Conservation (phyloP, 1,140 invertebrate genomes). For the Plectrocnemia conspersa region DNA sequence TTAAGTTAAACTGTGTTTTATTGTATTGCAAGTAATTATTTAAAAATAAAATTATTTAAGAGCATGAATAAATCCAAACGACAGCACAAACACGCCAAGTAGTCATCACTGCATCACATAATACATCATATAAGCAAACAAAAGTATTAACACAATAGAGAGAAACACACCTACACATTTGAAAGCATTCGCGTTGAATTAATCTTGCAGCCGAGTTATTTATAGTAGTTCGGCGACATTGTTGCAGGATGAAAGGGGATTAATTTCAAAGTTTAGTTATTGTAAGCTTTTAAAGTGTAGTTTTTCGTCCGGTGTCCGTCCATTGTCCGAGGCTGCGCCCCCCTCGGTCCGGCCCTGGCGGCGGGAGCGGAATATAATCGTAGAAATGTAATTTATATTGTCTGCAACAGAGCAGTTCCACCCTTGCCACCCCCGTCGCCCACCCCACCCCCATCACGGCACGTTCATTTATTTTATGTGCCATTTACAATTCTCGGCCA, state of each 20-base stretch:
- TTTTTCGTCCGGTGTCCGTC: constrained; percentile 5
- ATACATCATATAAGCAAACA: too few relatives aligned
- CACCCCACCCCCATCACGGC: constrained; percentile 40
- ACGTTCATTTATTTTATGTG: constrained; percentile 58
- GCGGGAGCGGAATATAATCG: constrained; percentile 49
- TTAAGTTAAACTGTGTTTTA: too few relatives aligned
- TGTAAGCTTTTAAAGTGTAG: background rate
- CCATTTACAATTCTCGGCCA: constrained; percentile 57
- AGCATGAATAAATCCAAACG: too few relatives aligned
- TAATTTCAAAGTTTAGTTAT: background rate
- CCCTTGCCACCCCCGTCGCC: constrained; percentile 9
- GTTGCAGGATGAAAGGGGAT: background rate
- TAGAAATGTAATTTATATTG: constrained; percentile 56
- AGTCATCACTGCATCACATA: too few relatives aligned
- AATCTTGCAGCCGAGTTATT: too few relatives aligned
- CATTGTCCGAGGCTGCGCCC: constrained; percentile 16
- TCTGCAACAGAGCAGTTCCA: constrained; percentile 52
- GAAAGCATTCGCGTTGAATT: too few relatives aligned
- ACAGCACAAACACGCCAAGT: too few relatives aligned
- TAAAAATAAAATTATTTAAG: too few relatives aligned
- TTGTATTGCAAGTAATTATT: too few relatives aligned
- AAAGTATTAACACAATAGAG: too few relatives aligned
- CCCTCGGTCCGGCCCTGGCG: constrained; percentile 43
- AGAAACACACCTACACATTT: too few relatives aligned
- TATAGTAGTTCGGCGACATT: background rate